phyloP scores from a whole-genome alignment of 2,113 vertebrate genomes.

The Syrmaticus mikado region DNA sequence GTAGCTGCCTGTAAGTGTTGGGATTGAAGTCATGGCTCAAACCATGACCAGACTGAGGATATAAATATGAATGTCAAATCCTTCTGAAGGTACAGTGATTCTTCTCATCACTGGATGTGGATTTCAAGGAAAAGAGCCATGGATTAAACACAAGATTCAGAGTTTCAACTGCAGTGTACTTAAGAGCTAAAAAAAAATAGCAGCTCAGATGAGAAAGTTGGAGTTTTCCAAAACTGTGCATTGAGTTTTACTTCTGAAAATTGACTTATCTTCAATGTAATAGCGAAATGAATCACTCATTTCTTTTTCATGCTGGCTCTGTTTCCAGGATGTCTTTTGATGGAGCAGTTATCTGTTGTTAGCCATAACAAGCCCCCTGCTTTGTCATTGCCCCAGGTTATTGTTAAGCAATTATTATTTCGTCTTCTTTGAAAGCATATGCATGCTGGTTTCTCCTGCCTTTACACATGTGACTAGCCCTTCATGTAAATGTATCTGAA shows the following conservation, averaged over 20 bases:
- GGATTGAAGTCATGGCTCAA: background rate
- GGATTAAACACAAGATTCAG: background rate
- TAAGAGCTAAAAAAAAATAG: background rate
- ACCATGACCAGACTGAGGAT: background rate
- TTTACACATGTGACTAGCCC: background rate
- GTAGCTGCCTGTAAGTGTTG: background rate
- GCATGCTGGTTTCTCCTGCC: background rate
- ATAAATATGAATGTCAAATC: background rate
- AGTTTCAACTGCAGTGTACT: background rate
- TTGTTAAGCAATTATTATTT: constrained; percentile 15
- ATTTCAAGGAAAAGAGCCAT: background rate
- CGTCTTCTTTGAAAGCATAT: background rate
- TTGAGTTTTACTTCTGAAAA: background rate
- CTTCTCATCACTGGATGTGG: background rate
- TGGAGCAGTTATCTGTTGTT: constrained; percentile 1
- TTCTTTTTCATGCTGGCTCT: background rate
- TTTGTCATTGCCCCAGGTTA: constrained; percentile 38
- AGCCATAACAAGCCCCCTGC: background rate
- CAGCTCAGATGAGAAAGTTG: background rate
- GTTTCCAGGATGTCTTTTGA: background rate
- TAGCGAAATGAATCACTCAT: background rate
- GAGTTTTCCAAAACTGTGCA: background rate
- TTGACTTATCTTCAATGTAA: background rate
- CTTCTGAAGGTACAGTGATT: background rate
- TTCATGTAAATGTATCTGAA: background rate